Conservation (phyloP, 2,888 invertebrate species). For the Biston betularia region DNA sequence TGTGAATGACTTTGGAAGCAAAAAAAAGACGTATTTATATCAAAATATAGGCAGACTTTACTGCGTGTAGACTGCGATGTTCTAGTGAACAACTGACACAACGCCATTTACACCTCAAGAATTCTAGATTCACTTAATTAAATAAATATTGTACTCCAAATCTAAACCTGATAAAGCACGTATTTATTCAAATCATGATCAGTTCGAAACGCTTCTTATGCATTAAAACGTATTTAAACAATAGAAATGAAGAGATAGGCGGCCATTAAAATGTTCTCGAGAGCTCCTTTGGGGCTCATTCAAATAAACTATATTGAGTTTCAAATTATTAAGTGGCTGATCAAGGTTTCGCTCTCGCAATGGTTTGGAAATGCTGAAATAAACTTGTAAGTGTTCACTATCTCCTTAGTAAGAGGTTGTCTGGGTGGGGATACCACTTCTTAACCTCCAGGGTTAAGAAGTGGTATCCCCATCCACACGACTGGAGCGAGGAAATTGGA, state of each 20-base stretch:
- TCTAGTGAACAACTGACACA: neutral
- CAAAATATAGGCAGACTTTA: no score
- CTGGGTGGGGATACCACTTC: no score
- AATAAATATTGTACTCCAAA: neutral
- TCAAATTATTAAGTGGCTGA: conserved; percentile 31
- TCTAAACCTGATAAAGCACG: conserved; percentile 12
- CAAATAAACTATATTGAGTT: conserved; percentile 33
- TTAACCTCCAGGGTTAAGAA: neutral
- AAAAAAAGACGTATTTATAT: no score
- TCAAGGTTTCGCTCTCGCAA: conserved; percentile 5
- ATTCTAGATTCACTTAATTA: neutral
- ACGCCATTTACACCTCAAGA: neutral
- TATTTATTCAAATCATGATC: conserved; percentile 8
- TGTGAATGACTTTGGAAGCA: no score
- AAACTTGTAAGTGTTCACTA: neutral
- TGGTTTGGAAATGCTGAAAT: conserved; percentile 1
- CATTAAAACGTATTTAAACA: conserved; percentile 23
- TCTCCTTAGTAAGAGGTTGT: neutral
- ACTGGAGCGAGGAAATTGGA: no score
- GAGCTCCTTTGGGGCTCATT: conserved; percentile 22
- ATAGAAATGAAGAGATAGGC: conserved; percentile 20
- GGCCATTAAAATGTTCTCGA: conserved; percentile 20
- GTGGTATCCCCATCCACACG: no score
- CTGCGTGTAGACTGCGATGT: no score
- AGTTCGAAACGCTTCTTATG: conserved; percentile 9